phyloP scores from a whole-genome alignment of 2,113 vertebrate genomes.

The Pelecanus crispus region DNA sequence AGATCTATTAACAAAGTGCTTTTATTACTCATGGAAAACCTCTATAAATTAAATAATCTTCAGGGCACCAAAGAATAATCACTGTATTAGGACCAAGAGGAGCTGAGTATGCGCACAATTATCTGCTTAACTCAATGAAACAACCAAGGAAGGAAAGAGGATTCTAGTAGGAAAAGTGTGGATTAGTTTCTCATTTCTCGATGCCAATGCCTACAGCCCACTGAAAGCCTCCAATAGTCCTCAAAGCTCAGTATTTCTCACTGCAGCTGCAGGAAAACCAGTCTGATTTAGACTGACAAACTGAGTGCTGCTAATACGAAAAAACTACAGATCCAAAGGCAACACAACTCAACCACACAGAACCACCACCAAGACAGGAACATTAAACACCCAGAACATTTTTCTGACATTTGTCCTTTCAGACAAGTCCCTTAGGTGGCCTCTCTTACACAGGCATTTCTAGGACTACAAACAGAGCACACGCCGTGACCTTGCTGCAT shows the following conservation, averaged over 20 bases:
- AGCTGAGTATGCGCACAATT: not conserved
- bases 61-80: not conserved
- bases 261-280: not conserved
- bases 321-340: not conserved
- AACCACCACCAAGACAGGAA: not conserved
- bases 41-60: not conserved
- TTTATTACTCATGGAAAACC: not conserved
- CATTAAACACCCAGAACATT: not conserved
- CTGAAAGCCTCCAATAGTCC: not conserved
- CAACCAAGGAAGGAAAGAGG: not conserved
- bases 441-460: not conserved
- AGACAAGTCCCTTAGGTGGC: not conserved
- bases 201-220: not conserved
- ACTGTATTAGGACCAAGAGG: not conserved
- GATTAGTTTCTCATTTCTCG: not conserved
- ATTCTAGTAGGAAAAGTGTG: not conserved
- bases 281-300: not conserved
- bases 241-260: not conserved
- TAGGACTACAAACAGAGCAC: not conserved
- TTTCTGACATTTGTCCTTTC: not conserved
- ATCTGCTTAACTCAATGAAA: not conserved
- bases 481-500: rapidly evolving
- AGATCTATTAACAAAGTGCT: not conserved
- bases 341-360: not conserved
- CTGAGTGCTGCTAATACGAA: not conserved